Conservation (phyloP, 2,888 invertebrate species). For the Nebria brevicollis region DNA sequence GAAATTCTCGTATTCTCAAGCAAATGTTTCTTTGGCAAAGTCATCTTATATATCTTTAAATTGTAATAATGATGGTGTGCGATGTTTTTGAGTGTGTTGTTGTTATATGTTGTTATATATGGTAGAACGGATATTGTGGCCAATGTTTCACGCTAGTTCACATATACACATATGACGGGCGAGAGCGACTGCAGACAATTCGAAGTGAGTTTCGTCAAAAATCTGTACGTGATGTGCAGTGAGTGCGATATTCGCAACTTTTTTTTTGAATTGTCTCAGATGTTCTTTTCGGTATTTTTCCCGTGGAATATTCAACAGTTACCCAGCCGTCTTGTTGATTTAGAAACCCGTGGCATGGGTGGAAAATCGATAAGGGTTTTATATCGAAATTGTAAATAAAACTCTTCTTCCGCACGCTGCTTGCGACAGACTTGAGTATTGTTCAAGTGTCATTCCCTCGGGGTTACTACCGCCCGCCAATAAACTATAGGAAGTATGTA, state of each 20-base stretch:
- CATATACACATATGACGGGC: too few species aligned
- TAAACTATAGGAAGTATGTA: neutral
- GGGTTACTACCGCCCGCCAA: conserved; percentile 15
- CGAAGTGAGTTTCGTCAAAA: neutral
- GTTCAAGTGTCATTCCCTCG: conserved; percentile 13
- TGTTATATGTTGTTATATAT: too few species aligned
- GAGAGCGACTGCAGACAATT: too few species aligned
- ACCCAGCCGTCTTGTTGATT: conserved; percentile 8
- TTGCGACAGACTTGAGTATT: neutral
- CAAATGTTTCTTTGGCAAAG: too few species aligned
- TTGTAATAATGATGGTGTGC: too few species aligned
- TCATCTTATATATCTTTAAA: too few species aligned
- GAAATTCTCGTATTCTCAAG: too few species aligned
- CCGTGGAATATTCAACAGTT: conserved; percentile 14
- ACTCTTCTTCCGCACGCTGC: conserved; percentile 4
- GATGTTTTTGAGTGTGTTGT: too few species aligned
- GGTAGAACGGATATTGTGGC: too few species aligned
- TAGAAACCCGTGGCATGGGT: conserved; percentile 7
- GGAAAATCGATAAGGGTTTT: conserved; percentile 41
- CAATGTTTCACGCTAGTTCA: too few species aligned
- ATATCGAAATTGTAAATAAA: conserved; percentile 46
- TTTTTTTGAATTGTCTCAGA: neutral
- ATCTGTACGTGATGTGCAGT: neutral
- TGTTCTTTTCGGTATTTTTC: neutral
- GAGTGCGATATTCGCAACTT: neutral